Conservation (phyloP, 2,797 vertebrate genomes). For the Takifugu rubripes region DNA sequence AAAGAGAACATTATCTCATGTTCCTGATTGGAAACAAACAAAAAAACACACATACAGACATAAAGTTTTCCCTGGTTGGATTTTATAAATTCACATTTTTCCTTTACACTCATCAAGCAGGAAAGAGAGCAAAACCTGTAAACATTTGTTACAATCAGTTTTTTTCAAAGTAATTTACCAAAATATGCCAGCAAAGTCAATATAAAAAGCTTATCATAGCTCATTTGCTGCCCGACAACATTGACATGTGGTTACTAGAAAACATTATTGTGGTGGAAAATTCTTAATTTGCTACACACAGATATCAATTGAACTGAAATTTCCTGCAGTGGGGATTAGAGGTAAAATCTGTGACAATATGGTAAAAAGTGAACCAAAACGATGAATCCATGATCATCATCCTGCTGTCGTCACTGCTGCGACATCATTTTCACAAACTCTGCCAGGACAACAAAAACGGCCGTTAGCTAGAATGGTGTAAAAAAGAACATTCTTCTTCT, state of each 20-base stretch:
- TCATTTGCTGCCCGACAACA: neutral
- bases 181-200: too few relatives aligned
- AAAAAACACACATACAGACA: neutral
- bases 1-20: neutral
- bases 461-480: neutral
- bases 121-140: neutral
- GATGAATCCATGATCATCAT: conserved; percentile 2
- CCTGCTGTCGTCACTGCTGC: conserved; percentile 5
- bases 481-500: neutral
- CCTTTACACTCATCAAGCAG: neutral
- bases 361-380: neutral
- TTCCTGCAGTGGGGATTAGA: too few relatives aligned
- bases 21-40: neutral
- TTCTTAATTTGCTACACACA: too few relatives aligned
- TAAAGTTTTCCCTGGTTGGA: neutral
- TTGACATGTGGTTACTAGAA: too few relatives aligned
- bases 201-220: neutral
- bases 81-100: neutral
- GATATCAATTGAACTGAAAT: too few relatives aligned
- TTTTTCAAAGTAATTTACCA: too few relatives aligned
- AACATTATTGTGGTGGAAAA: too few relatives aligned
- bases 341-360: neutral
- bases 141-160: too few relatives aligned
- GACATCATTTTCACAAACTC: conserved; percentile 83
- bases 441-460: conserved; percentile 34